These are phyloP conservation scores for Eilema griseolum DNA, from an alignment of 2,888 invertebrate genomes.

Conservation along the genomic window DNA sequence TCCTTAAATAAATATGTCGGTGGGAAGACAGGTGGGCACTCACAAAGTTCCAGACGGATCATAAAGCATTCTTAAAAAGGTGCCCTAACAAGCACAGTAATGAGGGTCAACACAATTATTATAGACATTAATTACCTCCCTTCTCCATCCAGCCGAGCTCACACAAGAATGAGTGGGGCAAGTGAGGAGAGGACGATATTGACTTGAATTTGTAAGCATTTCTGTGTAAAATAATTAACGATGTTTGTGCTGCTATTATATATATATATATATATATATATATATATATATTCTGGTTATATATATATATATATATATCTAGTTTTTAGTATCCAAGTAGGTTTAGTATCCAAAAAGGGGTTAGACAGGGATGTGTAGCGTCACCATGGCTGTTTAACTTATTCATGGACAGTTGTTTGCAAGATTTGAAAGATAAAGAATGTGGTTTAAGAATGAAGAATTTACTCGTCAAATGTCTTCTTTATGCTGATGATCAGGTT, in stretches of 20 bases:
- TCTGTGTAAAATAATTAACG: background rate
- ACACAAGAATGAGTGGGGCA: conserved; percentile 27
- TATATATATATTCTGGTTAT: too few relatives aligned
- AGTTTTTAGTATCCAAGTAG: too few relatives aligned
- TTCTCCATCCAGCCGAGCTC: conserved; percentile 37
- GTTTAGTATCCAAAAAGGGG: too few relatives aligned
- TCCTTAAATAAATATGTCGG: conserved; percentile 36
- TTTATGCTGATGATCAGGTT: too few relatives aligned
- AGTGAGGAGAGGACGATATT: conserved; percentile 22
- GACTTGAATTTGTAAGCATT: background rate
- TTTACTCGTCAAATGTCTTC: too few relatives aligned
- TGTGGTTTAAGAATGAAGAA: too few relatives aligned
- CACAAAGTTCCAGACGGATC: conserved; percentile 47
- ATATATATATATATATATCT: too few relatives aligned
- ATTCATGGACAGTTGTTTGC: too few relatives aligned
- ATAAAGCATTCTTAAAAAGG: conserved; percentile 66
- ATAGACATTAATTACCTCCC: conserved; percentile 65
- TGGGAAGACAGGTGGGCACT: conserved; percentile 48
- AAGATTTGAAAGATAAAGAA: too few relatives aligned
- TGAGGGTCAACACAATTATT: conserved; percentile 69
- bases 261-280: too few relatives aligned
- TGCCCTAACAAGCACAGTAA: conserved; percentile 58
- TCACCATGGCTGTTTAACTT: too few relatives aligned
- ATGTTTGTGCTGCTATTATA: background rate
- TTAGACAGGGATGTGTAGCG: too few relatives aligned